phyloP scores from a whole-genome alignment of 2,797 vertebrate genomes.

The Phylloscopus collybita region DNA sequence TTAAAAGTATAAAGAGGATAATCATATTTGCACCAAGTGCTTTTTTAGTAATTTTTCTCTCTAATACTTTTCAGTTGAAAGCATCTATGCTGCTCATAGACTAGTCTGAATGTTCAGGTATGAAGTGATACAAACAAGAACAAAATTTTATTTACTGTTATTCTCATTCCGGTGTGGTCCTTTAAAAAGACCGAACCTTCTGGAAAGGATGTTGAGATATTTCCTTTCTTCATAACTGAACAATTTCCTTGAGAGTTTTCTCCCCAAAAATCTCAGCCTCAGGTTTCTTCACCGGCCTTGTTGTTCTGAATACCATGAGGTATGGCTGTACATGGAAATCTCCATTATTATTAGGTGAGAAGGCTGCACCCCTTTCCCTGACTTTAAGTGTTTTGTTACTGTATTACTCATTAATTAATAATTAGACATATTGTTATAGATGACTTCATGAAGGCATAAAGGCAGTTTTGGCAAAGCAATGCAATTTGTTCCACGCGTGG shows the following conservation, averaged over 20 bases:
- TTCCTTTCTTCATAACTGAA: not conserved
- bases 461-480: not conserved
- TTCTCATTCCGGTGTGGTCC: not conserved
- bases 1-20: not conserved
- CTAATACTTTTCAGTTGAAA: not conserved
- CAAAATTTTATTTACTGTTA: not conserved
- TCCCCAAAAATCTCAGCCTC: not conserved
- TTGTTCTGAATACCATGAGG: not conserved
- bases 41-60: not conserved
- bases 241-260: not conserved
- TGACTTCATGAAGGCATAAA: not conserved
- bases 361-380: not conserved
- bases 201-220: not conserved
- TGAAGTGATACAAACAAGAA: not conserved
- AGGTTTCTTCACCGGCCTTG: not conserved
- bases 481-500: not conserved
- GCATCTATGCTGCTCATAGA: not conserved
- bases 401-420: not conserved
- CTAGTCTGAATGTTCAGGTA: not conserved
- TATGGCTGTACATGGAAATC: not conserved
- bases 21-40: not conserved
- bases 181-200: not conserved
- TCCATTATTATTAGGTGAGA: not conserved
- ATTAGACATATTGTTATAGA: not conserved
- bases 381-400: not conserved